A percentile compares a stretch with the other conserved stretches of the same genome.
Evolutionary conservation across 2,113 vertebrate species (phyloP).

Genomic region (Puffinus mauretanicus): DNA sequence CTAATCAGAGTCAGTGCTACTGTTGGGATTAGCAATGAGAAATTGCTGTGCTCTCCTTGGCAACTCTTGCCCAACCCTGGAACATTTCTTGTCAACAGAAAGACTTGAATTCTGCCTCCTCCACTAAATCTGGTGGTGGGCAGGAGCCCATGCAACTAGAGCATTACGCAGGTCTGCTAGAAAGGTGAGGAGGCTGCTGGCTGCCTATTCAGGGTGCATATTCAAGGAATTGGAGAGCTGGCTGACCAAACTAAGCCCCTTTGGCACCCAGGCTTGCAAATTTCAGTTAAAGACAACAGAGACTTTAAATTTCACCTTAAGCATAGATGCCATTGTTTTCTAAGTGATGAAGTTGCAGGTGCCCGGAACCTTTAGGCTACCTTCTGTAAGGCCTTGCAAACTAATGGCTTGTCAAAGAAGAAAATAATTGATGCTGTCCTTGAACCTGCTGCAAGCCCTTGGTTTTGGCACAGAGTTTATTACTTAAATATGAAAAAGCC

Average conservation of each 20-base stretch:
- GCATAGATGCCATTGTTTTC: neutral
- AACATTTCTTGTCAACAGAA: neutral
- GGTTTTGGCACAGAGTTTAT: neutral
- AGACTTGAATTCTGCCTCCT: neutral
- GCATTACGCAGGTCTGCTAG: neutral
- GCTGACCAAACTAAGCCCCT: neutral
- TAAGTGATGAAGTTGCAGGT: neutral
- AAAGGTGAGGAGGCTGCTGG: neutral
- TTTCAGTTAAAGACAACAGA: neutral
- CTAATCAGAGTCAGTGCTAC: conserved; percentile 15
- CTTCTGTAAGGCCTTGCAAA: neutral
- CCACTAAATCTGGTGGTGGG: neutral
- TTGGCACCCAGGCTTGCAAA: neutral
- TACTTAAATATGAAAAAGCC: neutral
- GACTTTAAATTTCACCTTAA: neutral
- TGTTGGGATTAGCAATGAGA: neutral
- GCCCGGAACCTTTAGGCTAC: neutral
- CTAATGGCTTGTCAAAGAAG: neutral
- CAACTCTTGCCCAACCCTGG: neutral
- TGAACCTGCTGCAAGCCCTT: conserved; percentile 3
- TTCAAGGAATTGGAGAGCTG: neutral
- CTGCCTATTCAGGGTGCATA: neutral
- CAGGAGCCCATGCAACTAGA: neutral
- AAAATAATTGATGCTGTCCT: neutral
- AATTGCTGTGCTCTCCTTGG: conserved; percentile 16